phyloP scores from a whole-genome alignment of 2,797 vertebrate genomes.

The Rhincodon typus region DNA sequence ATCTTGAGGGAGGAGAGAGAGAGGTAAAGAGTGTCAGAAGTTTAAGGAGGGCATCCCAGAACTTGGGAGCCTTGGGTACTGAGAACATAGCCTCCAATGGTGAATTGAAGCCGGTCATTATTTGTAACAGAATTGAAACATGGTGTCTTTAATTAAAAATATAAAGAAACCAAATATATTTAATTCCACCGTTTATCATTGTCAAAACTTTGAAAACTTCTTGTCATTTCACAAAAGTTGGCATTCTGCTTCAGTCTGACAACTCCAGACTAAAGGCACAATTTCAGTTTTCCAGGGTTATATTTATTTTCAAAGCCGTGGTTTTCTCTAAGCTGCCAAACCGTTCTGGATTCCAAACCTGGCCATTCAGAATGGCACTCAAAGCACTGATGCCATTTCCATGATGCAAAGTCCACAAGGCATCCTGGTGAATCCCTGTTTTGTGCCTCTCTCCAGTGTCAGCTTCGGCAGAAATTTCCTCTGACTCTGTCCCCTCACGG shows the following conservation, averaged over 20 bases:
- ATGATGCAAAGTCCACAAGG: neutral
- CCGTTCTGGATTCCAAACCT: neutral
- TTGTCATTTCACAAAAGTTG: neutral
- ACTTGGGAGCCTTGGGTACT: neutral
- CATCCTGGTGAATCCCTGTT: neutral
- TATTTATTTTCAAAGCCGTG: neutral
- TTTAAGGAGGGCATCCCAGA: neutral
- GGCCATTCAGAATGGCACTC: neutral
- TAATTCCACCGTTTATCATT: neutral
- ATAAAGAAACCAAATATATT: neutral
- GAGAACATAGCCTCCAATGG: neutral
- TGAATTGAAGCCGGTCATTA: neutral
- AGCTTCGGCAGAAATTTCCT: neutral
- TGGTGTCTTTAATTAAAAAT: neutral
- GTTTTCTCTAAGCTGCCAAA: neutral
- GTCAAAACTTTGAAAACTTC: neutral
- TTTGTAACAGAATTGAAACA: neutral
- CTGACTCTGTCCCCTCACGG: neutral
- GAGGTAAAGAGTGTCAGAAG: neutral
- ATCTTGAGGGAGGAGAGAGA: neutral
- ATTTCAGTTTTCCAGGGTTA: neutral
- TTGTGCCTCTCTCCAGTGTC: neutral
- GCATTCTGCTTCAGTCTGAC: neutral
- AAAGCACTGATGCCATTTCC: neutral
- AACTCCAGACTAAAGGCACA: neutral